Evolutionary conservation across 2,113 vertebrate species (phyloP).

Genomic region (Stegostoma tigrinum): DNA sequence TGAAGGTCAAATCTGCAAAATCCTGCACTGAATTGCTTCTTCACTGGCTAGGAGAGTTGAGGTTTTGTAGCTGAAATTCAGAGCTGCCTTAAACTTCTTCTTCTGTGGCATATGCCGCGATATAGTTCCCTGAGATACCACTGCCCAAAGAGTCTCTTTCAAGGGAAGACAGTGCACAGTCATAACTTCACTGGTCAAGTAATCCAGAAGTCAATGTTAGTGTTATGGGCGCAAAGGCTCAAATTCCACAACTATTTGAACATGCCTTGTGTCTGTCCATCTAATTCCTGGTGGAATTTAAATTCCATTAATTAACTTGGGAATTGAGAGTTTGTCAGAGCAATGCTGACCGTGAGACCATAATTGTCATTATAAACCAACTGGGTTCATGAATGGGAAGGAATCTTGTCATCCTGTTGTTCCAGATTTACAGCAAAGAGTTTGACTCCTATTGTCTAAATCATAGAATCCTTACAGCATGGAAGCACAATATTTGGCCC

Average conservation of each 20-base stretch:
- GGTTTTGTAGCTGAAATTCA: neutral
- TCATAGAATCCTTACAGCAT: too few species aligned
- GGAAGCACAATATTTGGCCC: too few species aligned
- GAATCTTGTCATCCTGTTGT: neutral
- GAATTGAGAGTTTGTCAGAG: too few species aligned
- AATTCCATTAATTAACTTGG: too few species aligned
- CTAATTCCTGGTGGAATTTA: too few species aligned
- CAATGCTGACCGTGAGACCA: too few species aligned
- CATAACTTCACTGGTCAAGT: too few species aligned
- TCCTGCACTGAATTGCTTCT: neutral
- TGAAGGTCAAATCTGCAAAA: neutral
- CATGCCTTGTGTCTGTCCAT: too few species aligned
- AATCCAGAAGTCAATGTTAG: too few species aligned
- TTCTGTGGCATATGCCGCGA: neutral
- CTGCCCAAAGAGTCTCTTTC: neutral
- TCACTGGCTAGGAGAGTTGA: neutral
- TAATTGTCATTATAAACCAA: neutral
- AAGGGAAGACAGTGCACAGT: too few species aligned
- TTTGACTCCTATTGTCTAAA: neutral
- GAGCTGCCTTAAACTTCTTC: neutral
- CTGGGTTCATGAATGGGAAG: neutral
- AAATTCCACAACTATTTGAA: too few species aligned
- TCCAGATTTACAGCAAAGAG: neutral
- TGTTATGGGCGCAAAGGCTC: too few species aligned
- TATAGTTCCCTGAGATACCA: neutral